Evolutionary conservation across 2,797 vertebrate species (phyloP).

Genomic region (Hybognathus amarus): DNA sequence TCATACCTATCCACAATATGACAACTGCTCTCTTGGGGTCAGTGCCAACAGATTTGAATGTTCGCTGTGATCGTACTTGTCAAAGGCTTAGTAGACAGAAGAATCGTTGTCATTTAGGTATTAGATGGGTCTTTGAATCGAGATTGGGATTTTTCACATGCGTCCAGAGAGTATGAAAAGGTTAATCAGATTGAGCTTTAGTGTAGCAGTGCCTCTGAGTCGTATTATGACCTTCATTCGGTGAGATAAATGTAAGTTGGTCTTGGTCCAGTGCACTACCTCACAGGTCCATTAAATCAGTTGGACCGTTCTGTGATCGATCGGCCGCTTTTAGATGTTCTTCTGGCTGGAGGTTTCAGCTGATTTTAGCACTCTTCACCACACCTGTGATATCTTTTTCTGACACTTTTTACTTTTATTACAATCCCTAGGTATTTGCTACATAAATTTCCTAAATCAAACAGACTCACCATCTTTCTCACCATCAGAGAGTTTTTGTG

Average conservation of each 20-base stretch:
- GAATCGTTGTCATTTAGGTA: not conserved
- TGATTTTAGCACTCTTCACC: not conserved
- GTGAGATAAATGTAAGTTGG: constrained; percentile 2
- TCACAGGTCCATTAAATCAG: constrained; percentile 14
- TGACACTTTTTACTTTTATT: not conserved
- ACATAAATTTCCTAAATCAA: not conserved
- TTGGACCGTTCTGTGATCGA: too few relatives aligned
- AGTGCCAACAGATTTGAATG: not conserved
- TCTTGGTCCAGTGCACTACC: not conserved
- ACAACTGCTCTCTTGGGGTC: not conserved
- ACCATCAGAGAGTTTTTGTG: not conserved
- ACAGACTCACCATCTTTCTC: not conserved
- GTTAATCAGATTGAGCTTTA: not conserved
- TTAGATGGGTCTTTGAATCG: not conserved
- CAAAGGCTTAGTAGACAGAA: not conserved
- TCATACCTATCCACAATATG: not conserved
- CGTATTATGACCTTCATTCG: constrained; percentile 29
- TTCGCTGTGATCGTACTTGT: not conserved
- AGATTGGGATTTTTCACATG: not conserved
- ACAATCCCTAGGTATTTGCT: not conserved
- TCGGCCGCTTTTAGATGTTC: not conserved
- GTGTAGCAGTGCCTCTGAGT: not conserved
- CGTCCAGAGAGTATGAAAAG: not conserved
- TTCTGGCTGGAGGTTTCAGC: not conserved
- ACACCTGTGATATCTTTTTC: constrained; percentile 8